Conservation (phyloP, 2,888 invertebrate species). For the Harpalus rufipes region DNA sequence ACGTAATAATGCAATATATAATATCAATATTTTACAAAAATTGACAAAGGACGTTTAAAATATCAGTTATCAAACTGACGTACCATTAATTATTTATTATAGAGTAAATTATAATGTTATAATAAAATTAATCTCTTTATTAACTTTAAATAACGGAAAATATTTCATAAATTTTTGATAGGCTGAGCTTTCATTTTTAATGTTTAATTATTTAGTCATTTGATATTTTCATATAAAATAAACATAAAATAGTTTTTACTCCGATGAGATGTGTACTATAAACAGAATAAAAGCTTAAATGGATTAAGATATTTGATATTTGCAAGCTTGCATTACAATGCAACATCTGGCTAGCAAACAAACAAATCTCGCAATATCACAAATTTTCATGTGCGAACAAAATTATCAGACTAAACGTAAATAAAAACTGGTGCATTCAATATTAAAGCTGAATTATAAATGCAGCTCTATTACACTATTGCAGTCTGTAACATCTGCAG, state of each 20-base stretch:
- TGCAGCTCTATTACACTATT: conserved; percentile 36
- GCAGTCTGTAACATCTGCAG: conserved; percentile 41
- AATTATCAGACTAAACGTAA: conserved; percentile 42
- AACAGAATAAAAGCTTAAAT: not conserved
- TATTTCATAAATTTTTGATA: not conserved
- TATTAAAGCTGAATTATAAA: conserved; percentile 46
- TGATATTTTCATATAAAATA: not conserved
- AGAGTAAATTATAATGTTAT: no score
- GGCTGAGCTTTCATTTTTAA: not conserved
- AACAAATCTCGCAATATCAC: conserved; percentile 18
- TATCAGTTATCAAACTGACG: no score
- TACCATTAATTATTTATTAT: no score
- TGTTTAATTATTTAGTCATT: not conserved
- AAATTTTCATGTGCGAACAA: conserved; percentile 39
- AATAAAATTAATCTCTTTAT: not conserved
- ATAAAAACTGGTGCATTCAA: conserved; percentile 37
- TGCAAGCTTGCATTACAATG: not conserved
- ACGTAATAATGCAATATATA: no score
- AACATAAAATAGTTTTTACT: not conserved
- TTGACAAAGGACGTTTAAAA: no score
- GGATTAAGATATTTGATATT: conserved; percentile 6
- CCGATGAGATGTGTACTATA: not conserved
- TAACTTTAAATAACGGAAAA: not conserved
- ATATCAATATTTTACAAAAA: no score
- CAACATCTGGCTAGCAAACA: conserved; percentile 19